Evolutionary conservation across 2,888 invertebrate genomes (phyloP).

Genomic region (Ceriagrion tenellum): DNA sequence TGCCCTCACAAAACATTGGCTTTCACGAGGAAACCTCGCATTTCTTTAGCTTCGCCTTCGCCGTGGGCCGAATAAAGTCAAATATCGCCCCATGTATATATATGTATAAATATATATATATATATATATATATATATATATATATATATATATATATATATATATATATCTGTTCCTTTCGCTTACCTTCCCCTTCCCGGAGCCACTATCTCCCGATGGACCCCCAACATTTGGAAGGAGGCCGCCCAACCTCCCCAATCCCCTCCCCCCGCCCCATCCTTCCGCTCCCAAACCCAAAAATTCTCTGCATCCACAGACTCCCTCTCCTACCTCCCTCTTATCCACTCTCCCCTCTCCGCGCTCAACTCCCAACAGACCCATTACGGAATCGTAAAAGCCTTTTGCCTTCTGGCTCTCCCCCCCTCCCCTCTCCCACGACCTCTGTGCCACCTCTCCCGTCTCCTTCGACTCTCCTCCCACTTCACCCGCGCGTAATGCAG

Average conservation of each 20-base stretch:
- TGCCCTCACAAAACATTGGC: not conserved
- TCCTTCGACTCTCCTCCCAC: not conserved
- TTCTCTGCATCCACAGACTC: not conserved
- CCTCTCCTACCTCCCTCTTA: not conserved
- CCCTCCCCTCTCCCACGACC: not conserved
- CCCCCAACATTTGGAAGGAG: conserved; percentile 36
- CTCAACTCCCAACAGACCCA: conserved; percentile 63
- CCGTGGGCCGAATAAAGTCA: conserved; percentile 39
- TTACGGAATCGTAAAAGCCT: conserved; percentile 67
- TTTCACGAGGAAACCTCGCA: not conserved
- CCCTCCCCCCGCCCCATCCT: not conserved
- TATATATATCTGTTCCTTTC: not conserved
- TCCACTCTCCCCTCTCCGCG: not conserved
- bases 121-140: too few relatives aligned
- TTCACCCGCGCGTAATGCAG: not conserved
- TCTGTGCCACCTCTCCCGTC: not conserved
- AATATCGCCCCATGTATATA: conserved; percentile 30
- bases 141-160: too few relatives aligned
- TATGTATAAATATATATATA: too few relatives aligned
- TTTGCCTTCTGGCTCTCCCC: conserved; percentile 54
- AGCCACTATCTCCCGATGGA: not conserved
- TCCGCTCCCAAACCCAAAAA: not conserved
- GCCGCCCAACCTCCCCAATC: not conserved
- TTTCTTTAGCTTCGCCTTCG: not conserved
- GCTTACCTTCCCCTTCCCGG: not conserved